These are phyloP conservation scores for Caenorhabditis latens DNA, from an alignment of 1,140 invertebrate genomes.

Conservation along the genomic window DNA sequence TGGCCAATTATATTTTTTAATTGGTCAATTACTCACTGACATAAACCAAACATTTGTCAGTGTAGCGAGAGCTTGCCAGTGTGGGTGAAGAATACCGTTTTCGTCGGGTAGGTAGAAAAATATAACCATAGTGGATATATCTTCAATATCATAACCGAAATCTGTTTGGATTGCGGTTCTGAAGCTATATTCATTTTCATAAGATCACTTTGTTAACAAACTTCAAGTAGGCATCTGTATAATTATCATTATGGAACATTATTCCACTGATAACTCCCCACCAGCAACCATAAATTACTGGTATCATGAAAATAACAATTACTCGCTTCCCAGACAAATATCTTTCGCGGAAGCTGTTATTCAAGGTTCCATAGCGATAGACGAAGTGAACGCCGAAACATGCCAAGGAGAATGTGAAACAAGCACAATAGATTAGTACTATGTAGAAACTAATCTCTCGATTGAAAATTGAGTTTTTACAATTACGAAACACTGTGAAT, in stretches of 20 bases:
- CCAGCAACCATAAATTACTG: conserved; percentile 3
- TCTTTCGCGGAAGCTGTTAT: neutral
- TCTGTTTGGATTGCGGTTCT: neutral
- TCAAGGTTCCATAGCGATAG: neutral
- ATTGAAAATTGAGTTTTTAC: neutral
- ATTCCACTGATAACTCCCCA: neutral
- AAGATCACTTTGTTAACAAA: neutral
- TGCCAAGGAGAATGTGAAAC: conserved; percentile 21
- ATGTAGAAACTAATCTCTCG: neutral
- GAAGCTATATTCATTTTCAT: neutral
- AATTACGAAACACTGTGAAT: conserved; percentile 5
- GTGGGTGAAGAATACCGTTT: neutral
- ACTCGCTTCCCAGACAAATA: neutral
- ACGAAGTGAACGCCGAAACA: conserved; percentile 18
- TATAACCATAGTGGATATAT: neutral
- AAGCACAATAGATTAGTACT: neutral
- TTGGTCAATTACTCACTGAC: neutral
- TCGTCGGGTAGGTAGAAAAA: neutral
- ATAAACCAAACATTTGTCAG: neutral
- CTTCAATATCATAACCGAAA: neutral
- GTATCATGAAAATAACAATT: neutral
- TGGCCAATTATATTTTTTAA: neutral
- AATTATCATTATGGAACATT: neutral
- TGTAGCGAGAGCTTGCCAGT: neutral
- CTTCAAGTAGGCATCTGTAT: conserved; percentile 2